Conservation (phyloP, 2,888 invertebrate genomes). For the Acanthococcus lagerstroemiae region DNA sequence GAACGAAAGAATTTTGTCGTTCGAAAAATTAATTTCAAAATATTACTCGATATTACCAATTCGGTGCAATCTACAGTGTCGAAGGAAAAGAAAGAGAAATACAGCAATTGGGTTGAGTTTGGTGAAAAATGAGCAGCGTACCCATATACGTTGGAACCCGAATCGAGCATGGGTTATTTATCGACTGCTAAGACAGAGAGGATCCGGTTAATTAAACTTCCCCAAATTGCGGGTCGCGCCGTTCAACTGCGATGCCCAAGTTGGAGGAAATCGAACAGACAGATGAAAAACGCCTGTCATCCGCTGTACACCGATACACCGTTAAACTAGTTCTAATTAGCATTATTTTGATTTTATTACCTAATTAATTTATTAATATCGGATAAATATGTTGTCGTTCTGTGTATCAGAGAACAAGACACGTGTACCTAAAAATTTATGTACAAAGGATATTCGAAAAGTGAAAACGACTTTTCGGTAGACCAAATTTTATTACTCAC, state of each 20-base stretch:
- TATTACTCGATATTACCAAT: too few species aligned
- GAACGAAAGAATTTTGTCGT: too few species aligned
- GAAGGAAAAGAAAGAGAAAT: too few species aligned
- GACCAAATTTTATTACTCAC: too few species aligned
- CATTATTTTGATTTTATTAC: conserved; percentile 1
- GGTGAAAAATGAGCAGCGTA: too few species aligned
- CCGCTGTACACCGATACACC: not conserved
- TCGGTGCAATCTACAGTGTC: too few species aligned
- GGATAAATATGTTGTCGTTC: not conserved
- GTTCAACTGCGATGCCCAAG: not conserved
- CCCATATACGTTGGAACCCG: too few species aligned
- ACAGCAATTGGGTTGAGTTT: too few species aligned
- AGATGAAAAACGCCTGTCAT: not conserved
- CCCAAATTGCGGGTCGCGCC: not conserved
- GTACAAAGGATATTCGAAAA: not conserved
- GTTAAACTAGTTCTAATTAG: not conserved
- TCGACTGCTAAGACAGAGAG: not conserved
- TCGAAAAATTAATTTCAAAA: too few species aligned
- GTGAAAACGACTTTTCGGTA: too few species aligned
- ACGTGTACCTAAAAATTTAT: conserved; percentile 1
- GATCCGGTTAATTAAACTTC: not conserved
- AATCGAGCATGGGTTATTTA: not conserved
- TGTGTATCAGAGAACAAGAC: conserved; percentile 13
- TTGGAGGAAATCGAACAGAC: not conserved
- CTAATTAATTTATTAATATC: not conserved